Percentiles rank a stretch among this genome's conserved stretches.
Evolutionary conservation across 2,113 vertebrate genomes (phyloP).

Genomic region (Indri indri): DNA sequence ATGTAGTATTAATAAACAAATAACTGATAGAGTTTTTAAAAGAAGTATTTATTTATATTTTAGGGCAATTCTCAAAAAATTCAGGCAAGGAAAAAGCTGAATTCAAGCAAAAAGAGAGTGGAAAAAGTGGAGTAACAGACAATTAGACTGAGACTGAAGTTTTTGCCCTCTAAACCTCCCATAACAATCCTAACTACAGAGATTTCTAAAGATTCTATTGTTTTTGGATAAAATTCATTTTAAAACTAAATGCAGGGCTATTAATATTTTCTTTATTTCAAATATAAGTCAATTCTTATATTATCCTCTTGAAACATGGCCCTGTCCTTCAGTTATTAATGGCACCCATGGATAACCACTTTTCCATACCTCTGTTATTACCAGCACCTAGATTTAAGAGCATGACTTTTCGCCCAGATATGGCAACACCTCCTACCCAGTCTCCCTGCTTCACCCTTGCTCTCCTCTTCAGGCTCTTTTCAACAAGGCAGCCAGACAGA

Average conservation of each 20-base stretch:
- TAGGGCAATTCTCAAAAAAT: background rate
- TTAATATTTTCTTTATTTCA: conserved; percentile 37
- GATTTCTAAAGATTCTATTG: background rate
- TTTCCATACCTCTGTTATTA: background rate
- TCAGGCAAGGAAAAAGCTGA: background rate
- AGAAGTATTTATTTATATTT: background rate
- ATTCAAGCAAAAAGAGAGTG: background rate
- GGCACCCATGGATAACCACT: background rate
- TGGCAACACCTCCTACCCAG: background rate
- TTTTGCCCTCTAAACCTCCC: background rate
- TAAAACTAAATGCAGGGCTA: background rate
- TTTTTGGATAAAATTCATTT: background rate
- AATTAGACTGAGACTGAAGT: background rate
- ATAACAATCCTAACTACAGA: background rate
- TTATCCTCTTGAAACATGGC: background rate
- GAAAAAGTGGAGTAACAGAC: background rate
- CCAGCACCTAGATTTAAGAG: background rate
- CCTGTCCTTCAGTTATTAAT: background rate
- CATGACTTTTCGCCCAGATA: background rate
- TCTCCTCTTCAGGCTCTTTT: background rate
- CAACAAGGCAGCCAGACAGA: background rate
- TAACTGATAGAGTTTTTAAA: background rate
- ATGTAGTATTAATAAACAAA: background rate
- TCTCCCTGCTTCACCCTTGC: background rate
- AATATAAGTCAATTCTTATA: background rate